Base-by-base conservation (phyloP, 2,113 vertebrate species). In the Spheniscus mendiculus region DNA sequence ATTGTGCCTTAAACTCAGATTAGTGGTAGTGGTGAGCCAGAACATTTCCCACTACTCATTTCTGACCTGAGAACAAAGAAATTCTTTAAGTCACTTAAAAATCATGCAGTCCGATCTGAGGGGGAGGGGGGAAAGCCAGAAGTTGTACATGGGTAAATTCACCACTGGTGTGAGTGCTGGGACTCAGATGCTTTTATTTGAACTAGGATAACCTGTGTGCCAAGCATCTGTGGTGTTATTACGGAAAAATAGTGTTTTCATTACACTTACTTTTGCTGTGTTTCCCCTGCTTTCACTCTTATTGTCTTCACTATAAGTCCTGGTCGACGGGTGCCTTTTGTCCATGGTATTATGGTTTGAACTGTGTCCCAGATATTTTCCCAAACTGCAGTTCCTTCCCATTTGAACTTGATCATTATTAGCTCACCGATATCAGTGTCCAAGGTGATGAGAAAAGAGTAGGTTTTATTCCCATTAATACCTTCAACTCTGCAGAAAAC, bases 211-310 rank as follows among this genome's bases (percentile, higher is more conserved):
- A 71, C 5, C 47, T 44, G 29, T 15, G 11, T 61, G 40, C 58
- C 77, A 83, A 74, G 42, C 25, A 49, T 29, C 29, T 83, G 32
- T 21, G 55, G 17, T 62, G 40, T 30, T 53, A 38, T 1, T 89
- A 30, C 11, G 74, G 61, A 44, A 56, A 78, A 90, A 19, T 2
- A 15, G 10, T 53, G 11, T 12, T 67, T 79, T 50, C 11, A 5
- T 61, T 27, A 6, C 52, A 97, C 98, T 97, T 98, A 99, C 99
- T 98, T 99, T 70, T 99, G 93, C 95, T 99, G 99, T 3, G 99
- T 99, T 91, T 99, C 99, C 30, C 99, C 99, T n/a, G 98, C 98
- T 97, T 99, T 99, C 93, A 99, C 95, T 77, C 96, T 97, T 95
- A 99, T 98, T 77, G 89, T 98, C 93, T 98, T 99, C 47, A 99